Conservation (phyloP, 2,888 invertebrate genomes). For the Tricholauxania praeusta region DNA sequence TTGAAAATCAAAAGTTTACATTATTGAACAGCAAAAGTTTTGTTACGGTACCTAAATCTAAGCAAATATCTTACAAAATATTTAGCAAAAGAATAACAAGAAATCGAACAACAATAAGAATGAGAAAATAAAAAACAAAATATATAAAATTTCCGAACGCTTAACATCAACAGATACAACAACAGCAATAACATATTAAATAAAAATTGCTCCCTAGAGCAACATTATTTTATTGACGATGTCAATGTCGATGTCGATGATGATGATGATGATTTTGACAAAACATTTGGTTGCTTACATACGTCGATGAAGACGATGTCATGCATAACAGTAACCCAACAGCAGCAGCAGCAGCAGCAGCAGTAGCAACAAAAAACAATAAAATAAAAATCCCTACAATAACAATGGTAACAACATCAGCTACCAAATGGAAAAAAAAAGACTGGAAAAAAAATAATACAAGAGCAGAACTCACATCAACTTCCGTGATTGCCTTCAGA, state of each 20-base stretch:
- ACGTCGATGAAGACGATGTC: not conserved
- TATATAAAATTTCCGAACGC: constrained; percentile 37
- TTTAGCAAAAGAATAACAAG: not conserved
- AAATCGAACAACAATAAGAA: not conserved
- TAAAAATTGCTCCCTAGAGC: constrained; percentile 49
- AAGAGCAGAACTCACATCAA: constrained; percentile 20
- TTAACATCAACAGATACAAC: constrained; percentile 31
- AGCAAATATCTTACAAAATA: not conserved
- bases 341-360: constrained; percentile 18
- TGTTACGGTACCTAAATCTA: not conserved
- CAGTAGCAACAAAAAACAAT: constrained; percentile 7
- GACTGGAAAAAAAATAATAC: constrained; percentile 20
- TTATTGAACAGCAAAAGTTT: no score
- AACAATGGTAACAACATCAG: constrained; percentile 25
- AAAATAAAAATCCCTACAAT: constrained; percentile 11
- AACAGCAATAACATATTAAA: constrained; percentile 46
- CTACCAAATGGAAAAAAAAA: constrained; percentile 19
- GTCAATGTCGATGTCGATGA: constrained; percentile 11
- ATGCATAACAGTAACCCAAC: constrained; percentile 18
- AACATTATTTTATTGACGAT: constrained; percentile 49
- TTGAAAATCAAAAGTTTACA: no score
- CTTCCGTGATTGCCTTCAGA: constrained; percentile 43
- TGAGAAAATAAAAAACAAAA: constrained; percentile 25
- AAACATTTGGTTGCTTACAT: constrained; percentile 15
- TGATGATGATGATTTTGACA: constrained; percentile 17